Evolutionary conservation across 2,797 vertebrate species (phyloP).

Genomic region (Choloepus didactylus): DNA sequence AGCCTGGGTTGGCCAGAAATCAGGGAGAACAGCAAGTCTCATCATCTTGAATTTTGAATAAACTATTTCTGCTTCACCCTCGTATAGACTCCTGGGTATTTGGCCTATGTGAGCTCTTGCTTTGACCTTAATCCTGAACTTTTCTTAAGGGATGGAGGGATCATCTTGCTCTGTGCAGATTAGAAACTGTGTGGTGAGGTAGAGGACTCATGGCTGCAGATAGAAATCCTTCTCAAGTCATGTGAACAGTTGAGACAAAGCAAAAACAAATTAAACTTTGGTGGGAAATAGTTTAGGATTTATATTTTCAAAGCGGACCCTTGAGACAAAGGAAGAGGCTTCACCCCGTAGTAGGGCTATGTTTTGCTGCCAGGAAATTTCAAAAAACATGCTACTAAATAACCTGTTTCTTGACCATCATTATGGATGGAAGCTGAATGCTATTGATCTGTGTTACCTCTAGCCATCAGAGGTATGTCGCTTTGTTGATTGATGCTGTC

Average conservation of each 20-base stretch:
- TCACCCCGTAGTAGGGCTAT: background rate
- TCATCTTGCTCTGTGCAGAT: background rate
- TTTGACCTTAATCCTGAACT: constrained; percentile 34
- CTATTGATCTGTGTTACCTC: background rate
- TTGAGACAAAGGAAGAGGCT: background rate
- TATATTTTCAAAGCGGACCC: constrained; percentile 26
- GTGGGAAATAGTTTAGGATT: background rate
- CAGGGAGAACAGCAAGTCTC: background rate
- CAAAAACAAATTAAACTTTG: background rate
- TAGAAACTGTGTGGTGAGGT: background rate
- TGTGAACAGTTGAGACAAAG: background rate
- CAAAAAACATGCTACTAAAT: background rate
- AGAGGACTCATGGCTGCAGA: background rate
- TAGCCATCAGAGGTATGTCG: background rate
- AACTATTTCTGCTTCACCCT: background rate
- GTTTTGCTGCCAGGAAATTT: background rate
- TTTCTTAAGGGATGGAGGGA: background rate
- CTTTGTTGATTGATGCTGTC: background rate
- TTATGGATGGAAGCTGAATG: background rate
- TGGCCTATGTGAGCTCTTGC: background rate
- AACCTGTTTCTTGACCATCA: background rate
- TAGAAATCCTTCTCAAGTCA: background rate
- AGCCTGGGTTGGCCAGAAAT: background rate
- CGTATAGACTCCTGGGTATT: background rate
- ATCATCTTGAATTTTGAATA: background rate